Conservation (phyloP, 1,140 invertebrate genomes). For the Drosophila nigromelanica region DNA sequence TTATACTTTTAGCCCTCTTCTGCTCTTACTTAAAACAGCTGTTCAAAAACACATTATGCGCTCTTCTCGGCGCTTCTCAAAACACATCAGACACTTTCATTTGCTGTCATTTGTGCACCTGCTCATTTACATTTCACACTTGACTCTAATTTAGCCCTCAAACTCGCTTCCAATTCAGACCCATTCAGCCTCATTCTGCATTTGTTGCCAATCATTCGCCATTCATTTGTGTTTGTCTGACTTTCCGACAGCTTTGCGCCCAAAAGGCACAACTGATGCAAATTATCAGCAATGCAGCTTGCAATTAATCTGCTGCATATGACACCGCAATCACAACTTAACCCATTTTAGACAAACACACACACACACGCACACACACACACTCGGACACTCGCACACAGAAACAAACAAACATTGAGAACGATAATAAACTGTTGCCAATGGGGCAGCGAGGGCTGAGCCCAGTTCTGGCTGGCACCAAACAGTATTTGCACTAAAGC, state of each 20-base stretch:
- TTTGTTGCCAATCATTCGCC: conserved; percentile 57
- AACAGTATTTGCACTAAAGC: conserved; percentile 74
- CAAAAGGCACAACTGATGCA: conserved; percentile 44
- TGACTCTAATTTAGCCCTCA: conserved; percentile 27
- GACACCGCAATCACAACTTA: conserved; percentile 77
- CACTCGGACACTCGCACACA: not conserved
- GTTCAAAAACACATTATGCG: not conserved
- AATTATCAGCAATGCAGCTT: conserved; percentile 77
- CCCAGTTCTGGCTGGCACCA: not conserved
- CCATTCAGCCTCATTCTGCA: conserved; percentile 14
- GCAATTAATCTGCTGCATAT: conserved; percentile 80
- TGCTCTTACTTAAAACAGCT: not conserved
- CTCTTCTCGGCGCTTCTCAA: conserved; percentile 21
- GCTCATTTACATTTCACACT: conserved; percentile 34
- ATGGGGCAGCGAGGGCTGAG: conserved; percentile 21
- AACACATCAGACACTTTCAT: not conserved
- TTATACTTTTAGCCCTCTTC: too few species aligned
- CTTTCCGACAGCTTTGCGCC: conserved; percentile 37
- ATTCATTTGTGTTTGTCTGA: conserved; percentile 59
- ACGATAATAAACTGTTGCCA: conserved; percentile 74
- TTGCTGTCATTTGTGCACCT: conserved; percentile 15
- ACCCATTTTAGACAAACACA: conserved; percentile 48
- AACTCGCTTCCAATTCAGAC: not conserved
- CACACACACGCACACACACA: conserved; percentile 23
- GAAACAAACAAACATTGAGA: too few species aligned